Percentiles rank a stretch among this genome's conserved stretches.
phyloP scores from a whole-genome alignment of 2,888 invertebrate species.

The Apotomis capreana region DNA sequence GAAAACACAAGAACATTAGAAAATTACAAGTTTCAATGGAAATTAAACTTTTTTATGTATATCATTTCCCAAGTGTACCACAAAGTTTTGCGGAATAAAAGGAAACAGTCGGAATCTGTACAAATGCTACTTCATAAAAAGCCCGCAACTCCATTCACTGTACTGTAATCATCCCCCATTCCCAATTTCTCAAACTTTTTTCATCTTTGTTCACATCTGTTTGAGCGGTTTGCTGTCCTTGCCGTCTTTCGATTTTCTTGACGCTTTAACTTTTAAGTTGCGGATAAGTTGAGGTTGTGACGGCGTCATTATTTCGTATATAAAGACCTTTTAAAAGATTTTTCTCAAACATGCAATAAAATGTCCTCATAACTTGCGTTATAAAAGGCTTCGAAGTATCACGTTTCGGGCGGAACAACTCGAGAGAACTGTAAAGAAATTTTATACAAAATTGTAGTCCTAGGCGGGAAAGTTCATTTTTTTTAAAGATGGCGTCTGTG shows the following conservation, averaged over 20 bases:
- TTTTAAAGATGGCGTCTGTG: no score
- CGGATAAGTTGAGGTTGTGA: constrained; percentile 32
- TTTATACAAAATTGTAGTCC: no score
- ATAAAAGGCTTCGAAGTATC: no score
- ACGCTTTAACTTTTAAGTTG: constrained; percentile 50
- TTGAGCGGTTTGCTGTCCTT: constrained; percentile 59
- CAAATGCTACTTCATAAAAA: constrained; percentile 79
- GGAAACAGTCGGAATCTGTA: constrained; percentile 76
- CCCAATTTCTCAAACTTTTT: constrained; percentile 79
- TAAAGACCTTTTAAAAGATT: not conserved
- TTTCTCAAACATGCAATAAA: no score
- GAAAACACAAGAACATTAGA: constrained; percentile 59
- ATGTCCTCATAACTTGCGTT: no score
- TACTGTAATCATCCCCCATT: constrained; percentile 80
- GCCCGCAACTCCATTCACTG: constrained; percentile 76
- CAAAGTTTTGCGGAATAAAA: constrained; percentile 65
- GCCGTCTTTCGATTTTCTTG: constrained; percentile 66
- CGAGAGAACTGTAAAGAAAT: no score
- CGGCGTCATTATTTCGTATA: constrained; percentile 22
- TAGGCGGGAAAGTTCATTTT: no score
- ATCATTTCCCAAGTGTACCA: constrained; percentile 61
- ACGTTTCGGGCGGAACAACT: no score
- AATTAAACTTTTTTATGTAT: constrained; percentile 69
- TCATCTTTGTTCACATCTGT: constrained; percentile 82
- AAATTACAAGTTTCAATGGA: constrained; percentile 66